Evolutionary conservation across 2,797 vertebrate species (phyloP), one percentile per base, ranked within the genome.

Genomic region (Arnoldichthys spilopterus): DNA sequence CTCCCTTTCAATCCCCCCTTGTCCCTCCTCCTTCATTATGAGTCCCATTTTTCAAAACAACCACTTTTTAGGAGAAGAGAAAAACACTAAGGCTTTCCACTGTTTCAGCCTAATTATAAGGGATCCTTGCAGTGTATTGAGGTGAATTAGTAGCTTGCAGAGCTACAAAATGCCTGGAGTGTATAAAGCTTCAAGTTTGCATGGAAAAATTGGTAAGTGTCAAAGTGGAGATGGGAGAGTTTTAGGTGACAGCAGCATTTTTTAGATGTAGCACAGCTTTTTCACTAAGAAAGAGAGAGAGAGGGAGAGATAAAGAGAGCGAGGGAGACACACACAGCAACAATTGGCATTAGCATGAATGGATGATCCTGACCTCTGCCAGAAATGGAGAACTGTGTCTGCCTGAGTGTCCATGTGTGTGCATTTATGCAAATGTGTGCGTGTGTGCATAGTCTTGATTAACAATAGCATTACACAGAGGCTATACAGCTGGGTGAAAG

Each of bases 171-270:
- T 49, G 22, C 40, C 45, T 22, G n/a, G 16, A 51, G 24, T 30
- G 45, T 51, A 32, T 32, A 32, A 51, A 30, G 54, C 54, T 58
- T 58, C 28, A 11, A 6, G 12, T 59, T 28, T 8, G 56, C 28
- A 24, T 32, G 53, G 45, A 16, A 47, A 68, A 63, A 43, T 63
- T 4, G 4, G 15, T 47, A 63, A 63, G 62, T 22, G 20, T 64
- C 28, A 69, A 51, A 59, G 74, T 74, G 53, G 30, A 80, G 58
- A 80, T 75, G 30, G 22, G 24, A 68, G 64, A 5, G 12, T 75
- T 74, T 74, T 20, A 43, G 64, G 20, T 75, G 64, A 70, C 58
- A 56, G n/a, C n/a, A 76, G 79, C 67, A 71, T 76, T 84, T 84
- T 76, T 72, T 73, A 80, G 74, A 75, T 56, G 22, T 51, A 63